Evolutionary conservation across 1,140 invertebrate genomes (phyloP), one percentile per base, ranked within the genome.

Genomic region (Littorina saxatilis): DNA sequence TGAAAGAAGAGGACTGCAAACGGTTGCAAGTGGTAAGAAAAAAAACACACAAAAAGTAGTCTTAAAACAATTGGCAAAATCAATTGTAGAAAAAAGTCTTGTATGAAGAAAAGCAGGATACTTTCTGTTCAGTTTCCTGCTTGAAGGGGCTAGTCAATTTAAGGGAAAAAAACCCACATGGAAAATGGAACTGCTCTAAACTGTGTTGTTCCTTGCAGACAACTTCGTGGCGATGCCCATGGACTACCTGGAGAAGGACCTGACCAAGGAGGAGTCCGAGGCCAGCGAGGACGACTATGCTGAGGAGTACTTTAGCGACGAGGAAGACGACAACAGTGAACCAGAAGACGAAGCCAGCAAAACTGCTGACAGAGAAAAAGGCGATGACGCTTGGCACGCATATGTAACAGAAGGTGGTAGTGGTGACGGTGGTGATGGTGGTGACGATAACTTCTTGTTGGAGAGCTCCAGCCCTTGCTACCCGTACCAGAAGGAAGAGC

Each of bases 171-270:
- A n/a, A n/a, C n/a, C n/a, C n/a, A n/a, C n/a, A n/a, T n/a, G n/a
- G n/a, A n/a, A n/a, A n/a, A n/a, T n/a, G n/a, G n/a, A n/a, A n/a
- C n/a, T n/a, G n/a, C n/a, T n/a, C n/a, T n/a, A n/a, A n/a, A n/a
- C n/a, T n/a, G n/a, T n/a, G n/a, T n/a, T n/a, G n/a, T 73, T 2
- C 61, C 55, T 84, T 87, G 32, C 70, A 90, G 89, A 86, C 81
- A 74, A 76, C 37, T 90, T 90, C 83, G 82, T 85, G 66, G 85
- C 88, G n/a, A 88, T 90, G 87, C 89, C 89, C 61, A 50, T 83
- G 70, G 84, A 80, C 61, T 86, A 81, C 40, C 82, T 85, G 55
- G 72, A 76, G n/a, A 84, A 82, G 23, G 70, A 77, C 50, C 76
- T 83, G 32, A 47, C 70, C 17, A 43, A 68, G n/a, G 68, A 74